Evolutionary conservation across 2,888 invertebrate species (phyloP), one percentile per base, ranked within the genome.

Genomic region (Odontothrips loti): DNA sequence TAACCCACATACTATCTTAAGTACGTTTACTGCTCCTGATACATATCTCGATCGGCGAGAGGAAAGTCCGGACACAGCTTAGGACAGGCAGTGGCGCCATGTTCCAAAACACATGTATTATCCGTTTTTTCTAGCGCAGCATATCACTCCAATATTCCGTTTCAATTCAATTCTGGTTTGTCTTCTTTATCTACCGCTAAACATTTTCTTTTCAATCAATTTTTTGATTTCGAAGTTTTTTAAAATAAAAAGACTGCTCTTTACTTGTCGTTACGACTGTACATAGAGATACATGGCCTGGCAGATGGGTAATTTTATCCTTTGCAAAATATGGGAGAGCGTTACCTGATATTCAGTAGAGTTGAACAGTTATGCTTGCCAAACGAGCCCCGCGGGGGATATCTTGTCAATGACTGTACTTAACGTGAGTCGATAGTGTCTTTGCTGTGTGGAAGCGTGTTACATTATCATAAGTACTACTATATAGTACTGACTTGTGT

Each of bases 261-360:
- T 68, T 68, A 23, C 23, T n/a, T 75, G 8, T 75, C 27, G 27
- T 75, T 75, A 23, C 27, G 10, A 75, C 27, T 75, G 68, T 75
- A 75, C 23, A n/a, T 75, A 75, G 68, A 75, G 68, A 75, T 75
- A 75, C 68, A 27, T 27, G 68, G 68, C 68, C 68, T 75, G 68
- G 68, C 68, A 75, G 23, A 75, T 75, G 68, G 68, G 68, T 75
- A 75, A 27, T n/a, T 75, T 75, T 27, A 75, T 27, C 68, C 68
- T 23, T 75, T 75, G 68, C 68, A 27, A 75, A 75, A 27, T 43
- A 43, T 75, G 12, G 68, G 68, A 75, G 68, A 75, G 68, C 68
- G 68, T 75, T 75, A 75, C 68, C 68, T 75, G 68, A 75, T 15
- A 58, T 12, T 11, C 23, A 75, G 68, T 75, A 75, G 68, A 75